Percentiles rank a stretch among this genome's conserved stretches.
phyloP scores from a whole-genome alignment of 37 sponge, comb jelly and placozoan species.

The Haliclona indistincta region DNA sequence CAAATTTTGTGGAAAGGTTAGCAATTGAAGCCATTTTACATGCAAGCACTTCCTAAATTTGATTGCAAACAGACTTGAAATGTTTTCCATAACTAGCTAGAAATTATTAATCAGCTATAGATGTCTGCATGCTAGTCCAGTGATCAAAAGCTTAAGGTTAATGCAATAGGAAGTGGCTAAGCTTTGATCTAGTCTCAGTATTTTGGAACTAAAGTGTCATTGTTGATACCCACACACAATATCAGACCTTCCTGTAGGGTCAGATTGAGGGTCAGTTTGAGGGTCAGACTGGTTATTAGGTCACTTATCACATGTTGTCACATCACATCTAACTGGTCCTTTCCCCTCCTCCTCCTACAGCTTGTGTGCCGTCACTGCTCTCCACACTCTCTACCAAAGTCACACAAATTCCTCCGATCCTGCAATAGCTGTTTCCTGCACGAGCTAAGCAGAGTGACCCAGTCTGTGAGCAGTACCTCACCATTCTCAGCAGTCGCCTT shows the following conservation, averaged over 20 bases:
- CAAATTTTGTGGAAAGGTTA: constrained; percentile 75
- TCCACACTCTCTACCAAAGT: constrained; percentile 48
- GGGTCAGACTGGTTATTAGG: background rate
- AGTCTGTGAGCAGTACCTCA: too few species aligned
- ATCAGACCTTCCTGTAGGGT: background rate
- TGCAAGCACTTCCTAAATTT: too few species aligned
- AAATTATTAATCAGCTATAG: too few species aligned
- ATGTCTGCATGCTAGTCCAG: too few species aligned
- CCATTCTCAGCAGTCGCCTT: too few species aligned
- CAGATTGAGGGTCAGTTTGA: background rate
- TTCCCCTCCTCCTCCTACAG: constrained; percentile 20
- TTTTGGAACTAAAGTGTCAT: too few species aligned
- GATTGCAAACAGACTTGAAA: too few species aligned
- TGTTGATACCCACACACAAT: too few species aligned
- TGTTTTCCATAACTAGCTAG: too few species aligned
- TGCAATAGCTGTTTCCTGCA: constrained; percentile 64
- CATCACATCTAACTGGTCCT: background rate
- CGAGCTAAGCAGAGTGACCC: constrained; percentile 29
- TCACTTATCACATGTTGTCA: background rate
- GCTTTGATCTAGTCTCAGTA: too few species aligned
- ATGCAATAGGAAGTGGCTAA: too few species aligned
- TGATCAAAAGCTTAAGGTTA: too few species aligned
- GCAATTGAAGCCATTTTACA: background rate
- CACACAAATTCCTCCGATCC: constrained; percentile 47
- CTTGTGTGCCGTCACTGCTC: constrained; percentile 78